Conservation (phyloP, 2,113 vertebrate species). For the Pristiophorus japonicus region DNA sequence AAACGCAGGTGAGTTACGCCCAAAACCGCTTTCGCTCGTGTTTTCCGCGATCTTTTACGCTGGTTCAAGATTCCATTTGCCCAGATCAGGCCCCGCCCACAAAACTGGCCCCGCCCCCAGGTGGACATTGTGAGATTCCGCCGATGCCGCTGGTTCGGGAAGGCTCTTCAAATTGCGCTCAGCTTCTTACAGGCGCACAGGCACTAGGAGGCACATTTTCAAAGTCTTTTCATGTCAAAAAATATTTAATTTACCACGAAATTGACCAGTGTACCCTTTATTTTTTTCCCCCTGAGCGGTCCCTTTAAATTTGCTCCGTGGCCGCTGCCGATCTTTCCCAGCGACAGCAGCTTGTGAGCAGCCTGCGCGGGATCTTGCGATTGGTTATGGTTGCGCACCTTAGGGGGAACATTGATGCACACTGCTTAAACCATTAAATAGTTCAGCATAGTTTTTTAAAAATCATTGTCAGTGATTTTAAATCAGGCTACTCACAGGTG, state of each 20-base stretch:
- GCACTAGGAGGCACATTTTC: too few relatives aligned
- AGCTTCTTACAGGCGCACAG: background rate
- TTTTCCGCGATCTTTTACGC: too few relatives aligned
- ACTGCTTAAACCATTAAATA: background rate
- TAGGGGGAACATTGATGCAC: background rate
- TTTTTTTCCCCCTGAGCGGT: too few relatives aligned
- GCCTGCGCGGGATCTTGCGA: too few relatives aligned
- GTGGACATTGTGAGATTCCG: background rate
- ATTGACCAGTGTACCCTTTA: background rate
- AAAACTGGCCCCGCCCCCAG: too few relatives aligned
- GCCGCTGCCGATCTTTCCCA: too few relatives aligned
- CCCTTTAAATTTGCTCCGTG: too few relatives aligned
- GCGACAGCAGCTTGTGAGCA: too few relatives aligned
- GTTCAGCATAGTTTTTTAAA: background rate
- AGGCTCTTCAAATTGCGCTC: background rate
- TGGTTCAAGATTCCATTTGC: too few relatives aligned
- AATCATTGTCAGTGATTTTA: background rate
- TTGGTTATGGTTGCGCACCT: too few relatives aligned
- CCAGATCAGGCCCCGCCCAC: too few relatives aligned
- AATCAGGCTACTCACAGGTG: background rate
- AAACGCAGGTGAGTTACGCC: background rate
- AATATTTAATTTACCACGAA: background rate
- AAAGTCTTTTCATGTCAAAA: background rate
- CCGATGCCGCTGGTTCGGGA: background rate
- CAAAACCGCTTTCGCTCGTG: background rate